A percentile compares a stretch with the other conserved stretches of the same genome.
Conservation (phyloP, 2,797 vertebrate genomes). For the Coccyzus lansbergi region DNA sequence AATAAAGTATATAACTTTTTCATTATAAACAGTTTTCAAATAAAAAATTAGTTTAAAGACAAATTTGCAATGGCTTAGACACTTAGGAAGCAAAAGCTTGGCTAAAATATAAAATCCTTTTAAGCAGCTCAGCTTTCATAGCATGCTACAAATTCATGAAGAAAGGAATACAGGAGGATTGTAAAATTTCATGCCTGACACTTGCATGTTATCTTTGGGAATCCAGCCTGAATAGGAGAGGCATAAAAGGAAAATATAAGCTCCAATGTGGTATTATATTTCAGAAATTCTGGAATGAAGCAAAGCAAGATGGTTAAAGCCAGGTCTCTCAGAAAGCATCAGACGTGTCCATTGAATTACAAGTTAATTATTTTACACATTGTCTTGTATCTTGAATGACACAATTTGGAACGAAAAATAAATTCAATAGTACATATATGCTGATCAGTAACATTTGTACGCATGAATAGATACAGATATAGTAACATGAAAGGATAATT, state of each 20-base stretch:
- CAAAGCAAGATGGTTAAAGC: not conserved
- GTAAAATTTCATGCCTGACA: constrained; percentile 61
- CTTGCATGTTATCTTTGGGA: constrained; percentile 57
- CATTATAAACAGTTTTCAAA: constrained; percentile 10
- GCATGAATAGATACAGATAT: constrained; percentile 60
- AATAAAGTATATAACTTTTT: not conserved
- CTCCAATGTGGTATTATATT: not conserved
- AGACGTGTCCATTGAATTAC: constrained; percentile 39
- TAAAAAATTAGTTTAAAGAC: not conserved
- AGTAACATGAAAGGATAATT: constrained; percentile 70
- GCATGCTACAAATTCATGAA: constrained; percentile 50
- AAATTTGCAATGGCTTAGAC: constrained; percentile 40
- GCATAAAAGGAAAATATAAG: constrained; percentile 24
- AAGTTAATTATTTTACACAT: constrained; percentile 47
- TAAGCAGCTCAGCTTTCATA: constrained; percentile 50
- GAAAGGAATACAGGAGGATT: constrained; percentile 49
- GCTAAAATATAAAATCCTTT: constrained; percentile 56
- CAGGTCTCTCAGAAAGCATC: not conserved
- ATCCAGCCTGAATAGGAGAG: constrained; percentile 34
- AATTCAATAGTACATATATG: constrained; percentile 30
- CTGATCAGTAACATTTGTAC: constrained; percentile 62
- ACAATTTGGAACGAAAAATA: constrained; percentile 63
- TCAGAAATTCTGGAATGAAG: constrained; percentile 14
- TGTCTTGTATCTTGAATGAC: constrained; percentile 33
- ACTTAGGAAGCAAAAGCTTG: constrained; percentile 11